Base-by-base conservation (phyloP, 1,140 invertebrate genomes). In the Pomacea maculata region DNA sequence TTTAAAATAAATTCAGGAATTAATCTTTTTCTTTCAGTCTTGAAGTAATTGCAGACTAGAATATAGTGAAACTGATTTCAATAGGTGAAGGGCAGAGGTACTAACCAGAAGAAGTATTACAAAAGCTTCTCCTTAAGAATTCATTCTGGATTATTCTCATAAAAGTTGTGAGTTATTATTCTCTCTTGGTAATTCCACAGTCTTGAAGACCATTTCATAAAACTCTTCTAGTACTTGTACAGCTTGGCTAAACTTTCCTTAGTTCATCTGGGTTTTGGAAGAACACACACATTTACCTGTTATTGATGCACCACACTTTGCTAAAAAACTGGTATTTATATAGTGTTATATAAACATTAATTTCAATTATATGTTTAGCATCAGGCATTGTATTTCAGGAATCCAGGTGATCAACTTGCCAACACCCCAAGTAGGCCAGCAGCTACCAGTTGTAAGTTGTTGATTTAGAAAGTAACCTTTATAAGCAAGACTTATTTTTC, bases 401-500 rank as follows among this genome's bases (percentile, higher is more conserved):
- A 88, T 90, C 25, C 89, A 90, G 80, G 88, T 90, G 2, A 89
- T 90, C 34, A 90, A 90, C 80, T 81, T 90, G 63, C 88, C 89
- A 15, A 83, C 86, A 71, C 86, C 87, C 73, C 87, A 86, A 77
- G 74, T 85, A 10, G 86, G 86, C 21, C 88, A 87, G 74, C 86
- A 87, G 68, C 79, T 90, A 63, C 87, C 88, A 21, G 88, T 90
- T 84, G 88, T 88, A 79, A 85, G 83, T 82, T 9, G 54, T 2
- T 21, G 25, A n/a, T 21, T 73, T 73, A 12, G 34, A 21, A n/a
- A n/a, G 6, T 25, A 65, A n/a, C 64, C 21, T 34, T 70, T 70
- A 4, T 65, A 19, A n/a, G 64, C n/a, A 19, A 19, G 17, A 65
- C 64, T 65, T 17, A 19, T 65, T n/a, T 7, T 4, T 3, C 2